These are phyloP conservation scores for Eristalinus aeneus DNA, from an alignment of 2,888 invertebrate genomes.

Conservation along the genomic window DNA sequence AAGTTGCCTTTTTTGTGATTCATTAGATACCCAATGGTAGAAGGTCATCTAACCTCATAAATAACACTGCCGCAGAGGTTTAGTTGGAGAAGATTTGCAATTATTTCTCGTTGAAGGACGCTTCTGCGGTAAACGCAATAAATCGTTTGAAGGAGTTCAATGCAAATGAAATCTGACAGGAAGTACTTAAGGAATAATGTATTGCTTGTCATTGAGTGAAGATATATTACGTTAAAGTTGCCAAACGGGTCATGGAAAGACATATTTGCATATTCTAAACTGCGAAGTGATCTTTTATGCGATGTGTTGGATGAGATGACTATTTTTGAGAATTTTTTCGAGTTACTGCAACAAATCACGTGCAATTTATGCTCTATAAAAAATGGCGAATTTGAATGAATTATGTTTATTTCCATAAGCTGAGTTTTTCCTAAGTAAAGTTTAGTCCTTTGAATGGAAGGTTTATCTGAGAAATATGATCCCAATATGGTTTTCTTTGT, in stretches of 20 bases:
- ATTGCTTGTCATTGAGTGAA: constrained; percentile 43
- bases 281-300: not conserved
- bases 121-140: constrained; percentile 48
- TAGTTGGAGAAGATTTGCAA: constrained; percentile 23
- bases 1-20: constrained; percentile 57
- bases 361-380: not conserved
- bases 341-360: not conserved
- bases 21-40: constrained; percentile 58
- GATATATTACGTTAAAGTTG: constrained; percentile 27
- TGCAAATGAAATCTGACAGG: constrained; percentile 65
- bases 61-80: constrained; percentile 37
- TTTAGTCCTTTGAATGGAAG: too few relatives aligned
- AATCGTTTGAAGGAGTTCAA: constrained; percentile 47
- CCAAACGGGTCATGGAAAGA: not conserved
- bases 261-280: not conserved
- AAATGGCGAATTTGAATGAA: too few relatives aligned
- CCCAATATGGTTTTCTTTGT: too few relatives aligned
- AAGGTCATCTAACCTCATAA: constrained; percentile 63
- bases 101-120: constrained; percentile 19
- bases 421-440: too few relatives aligned
- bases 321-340: not conserved
- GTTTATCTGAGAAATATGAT: too few relatives aligned
- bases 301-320: not conserved
- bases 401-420: too few relatives aligned
- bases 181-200: constrained; percentile 58